Conservation (phyloP, 2,797 vertebrate species). For the Leptatherina wallacei region DNA sequence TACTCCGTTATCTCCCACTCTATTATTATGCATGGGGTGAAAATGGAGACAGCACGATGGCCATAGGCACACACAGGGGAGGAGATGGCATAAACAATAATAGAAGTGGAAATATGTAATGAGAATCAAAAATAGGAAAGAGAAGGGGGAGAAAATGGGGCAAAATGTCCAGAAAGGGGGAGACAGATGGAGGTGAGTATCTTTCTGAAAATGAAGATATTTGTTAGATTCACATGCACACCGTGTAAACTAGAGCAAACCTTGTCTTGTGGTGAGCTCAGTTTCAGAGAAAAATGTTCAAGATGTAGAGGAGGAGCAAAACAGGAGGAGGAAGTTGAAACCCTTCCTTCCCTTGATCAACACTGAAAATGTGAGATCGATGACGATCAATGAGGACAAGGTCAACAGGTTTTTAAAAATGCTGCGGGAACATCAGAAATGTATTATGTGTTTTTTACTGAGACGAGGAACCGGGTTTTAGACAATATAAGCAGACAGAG, state of each 20-base stretch:
- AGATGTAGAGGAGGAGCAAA: too few relatives aligned
- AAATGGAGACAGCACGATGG: conserved; percentile 31
- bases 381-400: too few relatives aligned
- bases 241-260: background rate
- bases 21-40: conserved; percentile 47
- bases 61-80: conserved; percentile 27
- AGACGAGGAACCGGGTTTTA: too few relatives aligned
- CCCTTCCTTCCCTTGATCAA: too few relatives aligned
- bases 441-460: too few relatives aligned
- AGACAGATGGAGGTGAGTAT: too few relatives aligned
- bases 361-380: too few relatives aligned
- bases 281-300: background rate
- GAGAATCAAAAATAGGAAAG: conserved; percentile 9
- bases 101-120: conserved; percentile 29
- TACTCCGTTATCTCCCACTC: conserved; percentile 48
- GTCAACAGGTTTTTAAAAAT: too few relatives aligned
- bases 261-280: background rate
- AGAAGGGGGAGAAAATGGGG: background rate
- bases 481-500: too few relatives aligned
- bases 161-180: background rate
- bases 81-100: conserved; percentile 24
- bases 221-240: background rate
- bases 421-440: too few relatives aligned
- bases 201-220: background rate
- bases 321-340: too few relatives aligned